Percentiles rank a stretch among this genome's conserved stretches.
These are phyloP conservation scores for Athrips mouffetella DNA, from an alignment of 2,888 invertebrate species.

Conservation along the genomic window DNA sequence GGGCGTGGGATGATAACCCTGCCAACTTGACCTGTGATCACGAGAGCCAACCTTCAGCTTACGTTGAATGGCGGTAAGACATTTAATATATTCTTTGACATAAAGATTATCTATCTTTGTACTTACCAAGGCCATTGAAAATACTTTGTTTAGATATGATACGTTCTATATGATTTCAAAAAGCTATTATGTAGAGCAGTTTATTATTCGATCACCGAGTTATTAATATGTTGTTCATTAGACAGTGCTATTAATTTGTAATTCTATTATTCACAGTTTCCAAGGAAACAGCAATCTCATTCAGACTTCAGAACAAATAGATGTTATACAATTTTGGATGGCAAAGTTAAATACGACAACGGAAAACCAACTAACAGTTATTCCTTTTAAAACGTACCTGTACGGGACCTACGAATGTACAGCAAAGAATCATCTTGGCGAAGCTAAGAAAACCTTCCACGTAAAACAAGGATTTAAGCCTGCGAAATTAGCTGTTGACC, in stretches of 20 bases:
- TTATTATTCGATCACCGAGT: too few relatives aligned
- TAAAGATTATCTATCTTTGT: background rate
- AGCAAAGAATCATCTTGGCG: conserved; percentile 47
- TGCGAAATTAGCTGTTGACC: conserved; percentile 26
- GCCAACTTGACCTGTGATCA: conserved; percentile 53
- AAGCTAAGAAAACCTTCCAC: conserved; percentile 39
- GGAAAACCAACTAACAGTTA: conserved; percentile 30
- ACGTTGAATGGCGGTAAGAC: conserved; percentile 56
- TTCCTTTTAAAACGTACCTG: conserved; percentile 35
- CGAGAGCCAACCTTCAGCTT: conserved; percentile 51
- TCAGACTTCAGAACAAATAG: conserved; percentile 32
- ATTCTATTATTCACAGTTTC: conserved; percentile 30
- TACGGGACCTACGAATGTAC: conserved; percentile 56
- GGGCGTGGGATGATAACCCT: conserved; percentile 53
- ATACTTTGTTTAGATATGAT: too few relatives aligned
- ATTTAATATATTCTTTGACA: background rate
- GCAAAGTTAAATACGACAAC: conserved; percentile 22
- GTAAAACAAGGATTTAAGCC: conserved; percentile 52
- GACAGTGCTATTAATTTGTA: background rate
- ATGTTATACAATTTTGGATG: conserved; percentile 32
- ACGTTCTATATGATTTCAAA: too few relatives aligned
- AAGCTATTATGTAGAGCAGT: too few relatives aligned
- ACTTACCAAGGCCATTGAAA: too few relatives aligned
- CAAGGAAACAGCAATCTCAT: conserved; percentile 30
- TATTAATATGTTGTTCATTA: too few relatives aligned